Evolutionary conservation across 2,797 vertebrate genomes (phyloP), one percentile per base, ranked within the genome.

Genomic region (Argentina silus): DNA sequence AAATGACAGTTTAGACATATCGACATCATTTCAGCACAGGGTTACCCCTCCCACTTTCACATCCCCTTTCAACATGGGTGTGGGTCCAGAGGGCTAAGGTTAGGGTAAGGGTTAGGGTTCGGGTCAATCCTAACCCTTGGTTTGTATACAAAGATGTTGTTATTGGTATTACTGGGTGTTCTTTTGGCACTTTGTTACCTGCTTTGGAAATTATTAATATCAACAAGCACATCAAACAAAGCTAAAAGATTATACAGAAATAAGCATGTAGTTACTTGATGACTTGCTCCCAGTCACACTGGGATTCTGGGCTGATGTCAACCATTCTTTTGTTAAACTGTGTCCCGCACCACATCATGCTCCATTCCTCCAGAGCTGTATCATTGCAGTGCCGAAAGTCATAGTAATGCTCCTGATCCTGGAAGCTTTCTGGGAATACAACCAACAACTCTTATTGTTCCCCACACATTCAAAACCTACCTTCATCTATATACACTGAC

Each of bases 401-500:
- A 0, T 6, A 0, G 15, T 0, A 0, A 0, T 0, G 0, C 2
- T 80, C 67, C 71, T 69, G 69, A 0, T 78, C 43, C 78, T 90
- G 89, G 36, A 91, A 92, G 0, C 0, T 8, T 68, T 91, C 92
- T 93, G 81, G 19, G 74, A 50, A 61, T 19, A 51, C 2, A 67
- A 66, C 0, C 2, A 66, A 64, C 17, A 8, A 11, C 51, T 15
- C 47, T 65, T 19, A n/a, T 3, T 17, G 55, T 17, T 42, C 12
- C n/a, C 15, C 27, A 63, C 27, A 36, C 4, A 36, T 36, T 36
- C 1, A 36, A 36, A 36, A 36, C 4, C 1, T 36, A 36, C 27
- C 27, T 36, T 36, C 27, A 1, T 36, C 27, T 36, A 36, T 1
- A 36, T 36, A 36, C 27, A 36, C 27, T 36, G 27, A 36, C 27